Evolutionary conservation across 1,140 invertebrate species (phyloP), one percentile per base, ranked within the genome.

Genomic region (Trigoniulus corallinus): DNA sequence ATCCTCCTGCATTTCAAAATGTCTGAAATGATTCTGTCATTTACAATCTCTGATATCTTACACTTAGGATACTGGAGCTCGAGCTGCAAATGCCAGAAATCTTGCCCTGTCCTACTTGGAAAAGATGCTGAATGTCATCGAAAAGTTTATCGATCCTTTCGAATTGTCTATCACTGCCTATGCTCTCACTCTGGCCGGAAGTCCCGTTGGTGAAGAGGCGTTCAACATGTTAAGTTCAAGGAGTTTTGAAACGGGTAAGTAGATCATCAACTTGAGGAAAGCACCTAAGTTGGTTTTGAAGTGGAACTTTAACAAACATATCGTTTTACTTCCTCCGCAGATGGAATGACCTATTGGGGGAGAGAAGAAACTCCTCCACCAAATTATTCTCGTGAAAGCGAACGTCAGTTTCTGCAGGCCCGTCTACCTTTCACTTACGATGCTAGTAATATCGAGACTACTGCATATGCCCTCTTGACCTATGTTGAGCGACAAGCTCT

Each of bases 361-460:
- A 76, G 79, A 55, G 78, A 82, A 60, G 61, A 66, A 22, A 75
- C 91, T 1, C 85, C 86, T 0, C 72, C 74, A 42, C 82, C 82
- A 23, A 86, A 81, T 0, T 78, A 76, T 24, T 89, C 88, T 65
- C 73, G 82, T 55, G 87, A 92, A 65, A 91, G 91, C 67, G 86
- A 92, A 61, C 85, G 86, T 59, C 85, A 84, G 1, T 93, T 91
- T 72, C 66, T 84, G 1, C 61, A 91, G n/a, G 88, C 91, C 0
- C 75, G 91, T 0, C 65, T 91, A 49, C 83, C 84, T 0, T 85
- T 88, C 59, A 78, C 78, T 56, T 92, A 87, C 63, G 91, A 96
- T 67, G 79, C 84, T 0, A 80, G 83, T 57, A 94, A 95, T 63
- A 84, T 95, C 25, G 89, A 92, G 61, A 79, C 88, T 0, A 95